Evolutionary conservation across 1,140 invertebrate species (phyloP).

Genomic region (Lamellibrachia luymesi): DNA sequence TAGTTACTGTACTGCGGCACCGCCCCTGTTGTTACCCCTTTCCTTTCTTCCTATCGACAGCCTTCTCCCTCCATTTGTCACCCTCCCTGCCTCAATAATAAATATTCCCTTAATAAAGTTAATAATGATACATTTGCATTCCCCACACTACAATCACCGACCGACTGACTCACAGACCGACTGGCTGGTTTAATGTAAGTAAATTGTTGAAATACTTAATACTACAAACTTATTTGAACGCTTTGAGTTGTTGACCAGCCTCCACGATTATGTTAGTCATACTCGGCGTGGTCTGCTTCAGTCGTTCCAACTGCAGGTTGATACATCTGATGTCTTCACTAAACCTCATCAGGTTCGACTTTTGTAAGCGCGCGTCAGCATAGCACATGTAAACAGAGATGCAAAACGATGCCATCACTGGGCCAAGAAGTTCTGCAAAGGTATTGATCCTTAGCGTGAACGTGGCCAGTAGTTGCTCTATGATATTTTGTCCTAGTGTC

Average conservation of each 20-base stretch:
- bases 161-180: no score
- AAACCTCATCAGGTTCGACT: neutral
- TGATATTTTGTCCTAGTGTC: neutral
- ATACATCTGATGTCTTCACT: neutral
- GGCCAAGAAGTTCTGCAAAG: neutral
- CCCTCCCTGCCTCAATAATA: no score
- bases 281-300: neutral
- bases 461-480: neutral
- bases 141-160: no score
- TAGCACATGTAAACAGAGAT: neutral
- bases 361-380: neutral
- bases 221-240: neutral
- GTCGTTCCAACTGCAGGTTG: neutral
- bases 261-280: neutral
- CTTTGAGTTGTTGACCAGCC: neutral
- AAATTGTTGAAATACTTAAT: no score
- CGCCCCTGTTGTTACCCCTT: no score
- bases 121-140: no score
- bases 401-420: neutral
- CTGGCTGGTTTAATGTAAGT: no score
- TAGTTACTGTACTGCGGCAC: no score
- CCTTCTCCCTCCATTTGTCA: no score
- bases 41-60: no score
- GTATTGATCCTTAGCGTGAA: neutral
- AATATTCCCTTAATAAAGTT: no score